Evolutionary conservation across 2,113 vertebrate genomes (phyloP).

Genomic region (Hylia prasina): DNA sequence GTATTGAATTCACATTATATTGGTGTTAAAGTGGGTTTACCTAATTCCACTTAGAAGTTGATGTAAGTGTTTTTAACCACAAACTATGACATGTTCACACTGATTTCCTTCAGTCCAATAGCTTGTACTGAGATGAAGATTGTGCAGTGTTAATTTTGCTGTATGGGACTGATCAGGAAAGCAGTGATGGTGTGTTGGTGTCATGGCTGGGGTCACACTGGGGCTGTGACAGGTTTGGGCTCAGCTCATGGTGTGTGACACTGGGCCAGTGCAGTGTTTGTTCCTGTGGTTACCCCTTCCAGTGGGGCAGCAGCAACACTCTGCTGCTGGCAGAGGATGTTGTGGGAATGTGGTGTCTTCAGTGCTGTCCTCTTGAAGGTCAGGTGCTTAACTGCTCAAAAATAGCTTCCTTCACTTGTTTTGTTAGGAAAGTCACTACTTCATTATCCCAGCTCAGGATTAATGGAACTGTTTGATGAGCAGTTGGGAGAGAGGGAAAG

Average conservation of each 20-base stretch:
- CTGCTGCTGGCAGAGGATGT: not conserved
- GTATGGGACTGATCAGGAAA: not conserved
- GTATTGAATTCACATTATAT: not conserved
- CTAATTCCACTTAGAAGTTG: not conserved
- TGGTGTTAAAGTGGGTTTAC: not conserved
- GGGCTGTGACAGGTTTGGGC: not conserved
- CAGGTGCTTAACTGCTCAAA: not conserved
- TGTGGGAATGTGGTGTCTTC: rapidly evolving
- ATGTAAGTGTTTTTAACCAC: not conserved
- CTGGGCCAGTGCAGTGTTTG: not conserved
- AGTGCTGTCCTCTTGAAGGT: not conserved
- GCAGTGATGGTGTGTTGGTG: not conserved
- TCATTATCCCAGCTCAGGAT: not conserved
- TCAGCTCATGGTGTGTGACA: not conserved
- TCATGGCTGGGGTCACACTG: rapidly evolving
- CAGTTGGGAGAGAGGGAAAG: not conserved
- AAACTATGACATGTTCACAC: not conserved
- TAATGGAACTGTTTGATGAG: not conserved
- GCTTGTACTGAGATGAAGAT: not conserved
- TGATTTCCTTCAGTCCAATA: not conserved
- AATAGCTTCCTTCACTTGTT: not conserved
- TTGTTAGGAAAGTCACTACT: not conserved
- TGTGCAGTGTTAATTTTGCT: not conserved
- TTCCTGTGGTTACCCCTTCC: not conserved
- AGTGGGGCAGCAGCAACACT: not conserved